Conservation (phyloP, 2,113 vertebrate genomes). For the Actinemys pallida region DNA sequence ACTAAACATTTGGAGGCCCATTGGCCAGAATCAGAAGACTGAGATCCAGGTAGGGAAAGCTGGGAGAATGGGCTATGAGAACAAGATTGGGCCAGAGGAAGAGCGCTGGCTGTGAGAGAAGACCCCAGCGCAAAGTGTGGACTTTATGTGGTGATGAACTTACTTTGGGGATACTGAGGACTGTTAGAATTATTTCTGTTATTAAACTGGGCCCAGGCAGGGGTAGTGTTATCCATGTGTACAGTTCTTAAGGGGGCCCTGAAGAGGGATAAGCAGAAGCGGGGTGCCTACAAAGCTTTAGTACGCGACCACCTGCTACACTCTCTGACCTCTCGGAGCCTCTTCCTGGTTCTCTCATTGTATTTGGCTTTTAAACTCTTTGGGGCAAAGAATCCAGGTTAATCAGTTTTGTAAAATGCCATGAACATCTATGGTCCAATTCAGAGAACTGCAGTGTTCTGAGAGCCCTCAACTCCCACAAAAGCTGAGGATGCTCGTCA, state of each 20-base stretch:
- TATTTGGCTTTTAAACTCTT: neutral
- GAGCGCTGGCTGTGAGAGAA: neutral
- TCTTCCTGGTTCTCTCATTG: neutral
- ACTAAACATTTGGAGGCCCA: too few species aligned
- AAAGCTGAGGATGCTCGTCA: neutral
- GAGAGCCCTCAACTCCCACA: rapidly evolving
- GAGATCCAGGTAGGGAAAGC: neutral
- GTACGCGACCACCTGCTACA: too few species aligned
- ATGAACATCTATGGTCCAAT: rapidly evolving
- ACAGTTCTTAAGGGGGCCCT: neutral
- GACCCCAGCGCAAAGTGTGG: neutral
- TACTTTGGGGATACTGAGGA: neutral
- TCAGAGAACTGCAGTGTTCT: neutral
- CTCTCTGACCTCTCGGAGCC: neutral
- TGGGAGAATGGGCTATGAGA: neutral
- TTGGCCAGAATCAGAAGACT: too few species aligned
- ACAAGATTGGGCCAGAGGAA: neutral
- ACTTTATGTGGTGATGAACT: neutral
- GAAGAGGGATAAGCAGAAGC: neutral
- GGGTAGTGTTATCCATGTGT: neutral
- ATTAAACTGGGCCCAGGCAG: neutral
- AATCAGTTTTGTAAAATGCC: neutral
- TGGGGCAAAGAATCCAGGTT: neutral
- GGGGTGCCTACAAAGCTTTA: neutral
- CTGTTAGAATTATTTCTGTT: neutral